Evolutionary conservation across 2,888 invertebrate genomes (phyloP).

Genomic region (Catocala sponsa): DNA sequence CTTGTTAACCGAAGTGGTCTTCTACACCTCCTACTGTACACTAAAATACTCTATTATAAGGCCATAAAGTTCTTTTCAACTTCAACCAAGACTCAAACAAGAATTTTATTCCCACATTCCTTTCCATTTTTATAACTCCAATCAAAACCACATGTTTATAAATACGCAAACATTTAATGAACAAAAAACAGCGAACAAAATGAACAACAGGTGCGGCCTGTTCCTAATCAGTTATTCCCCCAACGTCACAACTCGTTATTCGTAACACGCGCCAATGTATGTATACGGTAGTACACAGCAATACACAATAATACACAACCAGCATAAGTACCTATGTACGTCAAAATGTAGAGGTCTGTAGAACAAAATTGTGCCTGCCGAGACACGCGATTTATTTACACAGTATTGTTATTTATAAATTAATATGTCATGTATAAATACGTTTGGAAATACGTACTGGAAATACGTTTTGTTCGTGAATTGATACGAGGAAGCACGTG

Average conservation of each 20-base stretch:
- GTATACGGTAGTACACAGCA: constrained; percentile 6
- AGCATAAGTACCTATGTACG: constrained; percentile 50
- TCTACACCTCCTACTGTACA: too few species aligned
- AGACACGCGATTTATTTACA: constrained; percentile 62
- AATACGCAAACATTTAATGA: constrained; percentile 49
- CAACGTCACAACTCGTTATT: constrained; percentile 66
- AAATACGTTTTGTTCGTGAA: constrained; percentile 1
- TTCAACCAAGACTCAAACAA: too few species aligned
- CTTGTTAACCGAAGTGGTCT: too few species aligned
- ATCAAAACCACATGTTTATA: constrained; percentile 33
- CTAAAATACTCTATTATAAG: too few species aligned
- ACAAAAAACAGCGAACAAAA: constrained; percentile 50
- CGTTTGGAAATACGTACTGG: constrained; percentile 27
- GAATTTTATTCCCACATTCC: constrained; percentile 1
- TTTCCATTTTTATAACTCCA: constrained; percentile 20
- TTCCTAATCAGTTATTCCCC: constrained; percentile 72
- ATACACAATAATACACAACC: constrained; percentile 15
- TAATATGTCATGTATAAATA: constrained; percentile 44
- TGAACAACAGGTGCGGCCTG: constrained; percentile 66
- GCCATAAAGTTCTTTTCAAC: too few species aligned
- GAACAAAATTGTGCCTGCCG: constrained; percentile 70
- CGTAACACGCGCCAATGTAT: constrained; percentile 48
- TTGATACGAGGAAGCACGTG: constrained; percentile 4
- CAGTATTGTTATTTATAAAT: constrained; percentile 44
- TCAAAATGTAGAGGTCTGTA: constrained; percentile 72